A percentile compares a stretch with the other conserved stretches of the same genome.
Evolutionary conservation across 2,113 vertebrate genomes (phyloP).

Genomic region (Hiodon alosoides): DNA sequence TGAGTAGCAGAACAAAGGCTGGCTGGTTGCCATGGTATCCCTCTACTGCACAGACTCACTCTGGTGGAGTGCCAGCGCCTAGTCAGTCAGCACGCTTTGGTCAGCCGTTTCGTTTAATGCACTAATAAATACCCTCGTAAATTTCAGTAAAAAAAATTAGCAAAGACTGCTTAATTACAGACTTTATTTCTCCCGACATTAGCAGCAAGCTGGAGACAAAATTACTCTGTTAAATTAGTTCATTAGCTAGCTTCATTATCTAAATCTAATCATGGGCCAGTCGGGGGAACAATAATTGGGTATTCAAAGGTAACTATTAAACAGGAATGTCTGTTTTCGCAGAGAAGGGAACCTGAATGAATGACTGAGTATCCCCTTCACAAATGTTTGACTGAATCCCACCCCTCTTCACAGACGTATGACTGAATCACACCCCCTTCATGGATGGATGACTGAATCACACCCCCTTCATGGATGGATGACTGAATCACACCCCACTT

Average conservation of each 20-base stretch:
- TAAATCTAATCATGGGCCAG: constrained; percentile 31
- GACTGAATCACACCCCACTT: too few species aligned
- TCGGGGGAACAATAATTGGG: constrained; percentile 6
- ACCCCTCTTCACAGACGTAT: background rate
- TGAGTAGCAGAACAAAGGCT: background rate
- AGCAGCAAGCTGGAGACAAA: constrained; percentile 9
- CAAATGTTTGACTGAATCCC: constrained; percentile 13
- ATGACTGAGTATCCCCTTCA: background rate
- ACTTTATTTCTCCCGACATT: constrained; percentile 24
- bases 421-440: background rate
- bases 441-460: background rate
- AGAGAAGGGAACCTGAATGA: background rate
- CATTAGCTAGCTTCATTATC: constrained; percentile 36
- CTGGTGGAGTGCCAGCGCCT: too few species aligned
- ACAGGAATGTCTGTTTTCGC: background rate
- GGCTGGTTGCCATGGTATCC: background rate
- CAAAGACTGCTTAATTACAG: constrained; percentile 30
- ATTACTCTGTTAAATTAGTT: constrained; percentile 27
- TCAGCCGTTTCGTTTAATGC: background rate
- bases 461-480: too few species aligned
- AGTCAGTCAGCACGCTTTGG: too few species aligned
- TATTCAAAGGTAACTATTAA: constrained; percentile 17
- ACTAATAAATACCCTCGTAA: constrained; percentile 4
- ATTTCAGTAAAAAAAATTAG: constrained; percentile 13
- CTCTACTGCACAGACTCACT: too few species aligned